phyloP scores from a whole-genome alignment of 2,888 invertebrate genomes.

The Mesochorus sp. region DNA sequence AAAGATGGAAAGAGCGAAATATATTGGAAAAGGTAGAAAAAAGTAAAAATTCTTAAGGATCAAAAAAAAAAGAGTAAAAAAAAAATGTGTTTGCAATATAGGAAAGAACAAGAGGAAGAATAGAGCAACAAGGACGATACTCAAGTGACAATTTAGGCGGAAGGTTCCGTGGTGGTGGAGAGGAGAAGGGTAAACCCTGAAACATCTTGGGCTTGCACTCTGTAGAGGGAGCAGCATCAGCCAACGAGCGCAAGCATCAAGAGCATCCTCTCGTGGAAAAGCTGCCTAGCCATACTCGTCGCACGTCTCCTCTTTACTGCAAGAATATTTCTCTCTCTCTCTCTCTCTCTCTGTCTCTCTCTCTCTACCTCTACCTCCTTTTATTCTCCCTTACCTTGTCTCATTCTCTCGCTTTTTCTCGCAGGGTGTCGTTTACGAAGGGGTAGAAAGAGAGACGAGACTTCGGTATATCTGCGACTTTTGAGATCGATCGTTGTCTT shows the following conservation, averaged over 20 bases:
- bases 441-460: slow-evolving; percentile 31
- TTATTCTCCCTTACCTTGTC: slow-evolving; percentile 45
- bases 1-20: background rate
- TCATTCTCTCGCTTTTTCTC: slow-evolving; percentile 39
- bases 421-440: no score
- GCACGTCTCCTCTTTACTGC: slow-evolving; percentile 26
- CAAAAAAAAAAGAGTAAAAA: no score
- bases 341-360: background rate
- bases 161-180: background rate
- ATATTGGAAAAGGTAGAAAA: background rate
- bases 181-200: slow-evolving; percentile 25
- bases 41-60: background rate
- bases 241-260: slow-evolving; percentile 36
- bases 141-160: slow-evolving; percentile 29
- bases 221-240: slow-evolving; percentile 25
- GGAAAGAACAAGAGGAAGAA: background rate
- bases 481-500: slow-evolving; percentile 67
- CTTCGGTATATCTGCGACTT: slow-evolving; percentile 42
- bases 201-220: slow-evolving; percentile 24
- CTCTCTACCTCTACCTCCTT: no score
- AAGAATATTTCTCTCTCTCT: slow-evolving; percentile 14
- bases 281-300: slow-evolving; percentile 45
- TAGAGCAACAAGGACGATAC: slow-evolving; percentile 40
- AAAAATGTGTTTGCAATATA: no score
- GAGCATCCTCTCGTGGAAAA: slow-evolving; percentile 50